Percentiles rank a stretch among this genome's conserved stretches.
Conservation (phyloP, 2,113 vertebrate species). For the Amphiprion percula region DNA sequence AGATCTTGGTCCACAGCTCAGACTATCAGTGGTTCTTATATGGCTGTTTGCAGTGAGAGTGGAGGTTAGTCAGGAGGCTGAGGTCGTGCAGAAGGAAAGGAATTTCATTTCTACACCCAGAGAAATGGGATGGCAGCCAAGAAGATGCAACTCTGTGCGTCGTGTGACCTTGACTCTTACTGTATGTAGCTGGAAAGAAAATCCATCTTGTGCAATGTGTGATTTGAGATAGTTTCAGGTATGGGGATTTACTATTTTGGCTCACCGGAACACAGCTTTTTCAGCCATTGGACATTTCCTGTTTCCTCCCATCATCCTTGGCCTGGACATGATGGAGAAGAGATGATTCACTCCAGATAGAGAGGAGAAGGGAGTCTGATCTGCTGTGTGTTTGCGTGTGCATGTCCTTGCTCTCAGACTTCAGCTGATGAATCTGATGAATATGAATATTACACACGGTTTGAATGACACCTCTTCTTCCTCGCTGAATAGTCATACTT, state of each 20-base stretch:
- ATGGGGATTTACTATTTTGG: not conserved
- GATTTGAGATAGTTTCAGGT: slow-evolving; percentile 6
- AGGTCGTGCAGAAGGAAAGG: slow-evolving; percentile 22
- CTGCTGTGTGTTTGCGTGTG: not conserved
- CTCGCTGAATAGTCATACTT: slow-evolving; percentile 36
- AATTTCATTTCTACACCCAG: slow-evolving; percentile 40
- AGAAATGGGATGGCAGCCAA: slow-evolving; percentile 49
- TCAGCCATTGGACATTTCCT: not conserved
- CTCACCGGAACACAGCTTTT: not conserved
- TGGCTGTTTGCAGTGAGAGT: slow-evolving; percentile 46
- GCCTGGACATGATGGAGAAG: slow-evolving; percentile 19
- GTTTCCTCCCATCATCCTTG: slow-evolving; percentile 22
- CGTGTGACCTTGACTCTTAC: slow-evolving; percentile 57
- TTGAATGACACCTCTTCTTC: slow-evolving; percentile 29
- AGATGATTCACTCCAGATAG: slow-evolving; percentile 12
- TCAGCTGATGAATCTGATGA: slow-evolving; percentile 54
- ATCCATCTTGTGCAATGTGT: not conserved
- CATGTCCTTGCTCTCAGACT: slow-evolving; percentile 47
- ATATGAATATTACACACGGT: slow-evolving; percentile 58
- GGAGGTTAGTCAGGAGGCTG: slow-evolving; percentile 18
- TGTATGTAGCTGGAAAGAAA: slow-evolving; percentile 27
- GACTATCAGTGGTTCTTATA: slow-evolving; percentile 38
- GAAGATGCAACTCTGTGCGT: slow-evolving; percentile 36
- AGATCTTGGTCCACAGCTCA: slow-evolving; percentile 16
- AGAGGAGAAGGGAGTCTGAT: slow-evolving; percentile 30